Conservation (phyloP, 2,113 vertebrate genomes). For the Cryptoleucopteryx plumbea region DNA sequence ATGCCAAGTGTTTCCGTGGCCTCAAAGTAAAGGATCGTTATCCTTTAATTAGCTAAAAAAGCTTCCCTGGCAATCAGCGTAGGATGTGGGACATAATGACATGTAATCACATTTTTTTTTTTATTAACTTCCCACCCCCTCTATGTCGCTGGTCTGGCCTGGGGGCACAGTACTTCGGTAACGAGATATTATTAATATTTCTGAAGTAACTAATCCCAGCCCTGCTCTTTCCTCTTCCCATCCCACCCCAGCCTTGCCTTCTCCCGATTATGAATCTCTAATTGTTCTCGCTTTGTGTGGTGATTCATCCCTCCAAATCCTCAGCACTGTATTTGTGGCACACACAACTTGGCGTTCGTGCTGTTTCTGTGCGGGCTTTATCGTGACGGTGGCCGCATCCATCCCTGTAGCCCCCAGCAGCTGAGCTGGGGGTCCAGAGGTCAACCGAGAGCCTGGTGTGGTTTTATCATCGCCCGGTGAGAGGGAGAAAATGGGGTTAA, state of each 20-base stretch:
- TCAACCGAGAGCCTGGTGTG: fast-evolving
- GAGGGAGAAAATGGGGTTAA: not conserved
- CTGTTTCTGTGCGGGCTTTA: not conserved
- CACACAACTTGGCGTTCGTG: not conserved
- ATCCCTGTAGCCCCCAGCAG: not conserved
- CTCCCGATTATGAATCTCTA: not conserved
- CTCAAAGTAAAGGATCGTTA: not conserved
- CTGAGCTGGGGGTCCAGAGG: not conserved
- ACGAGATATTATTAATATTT: not conserved
- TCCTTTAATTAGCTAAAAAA: not conserved
- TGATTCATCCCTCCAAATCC: not conserved
- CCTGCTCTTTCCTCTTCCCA: not conserved
- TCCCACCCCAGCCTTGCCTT: not conserved
- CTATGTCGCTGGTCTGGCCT: fast-evolving
- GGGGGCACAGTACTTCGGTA: not conserved
- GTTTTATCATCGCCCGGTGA: not conserved
- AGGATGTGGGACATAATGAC: not conserved
- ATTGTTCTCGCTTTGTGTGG: not conserved
- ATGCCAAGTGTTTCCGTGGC: not conserved
- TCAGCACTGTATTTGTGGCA: not conserved
- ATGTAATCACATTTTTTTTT: not conserved
- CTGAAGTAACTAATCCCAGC: not conserved
- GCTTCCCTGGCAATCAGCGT: not conserved
- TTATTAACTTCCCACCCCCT: not conserved
- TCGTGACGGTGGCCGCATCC: fast-evolving